phyloP scores from a whole-genome alignment of 2,888 invertebrate genomes.

The Ectobius pallidus region DNA sequence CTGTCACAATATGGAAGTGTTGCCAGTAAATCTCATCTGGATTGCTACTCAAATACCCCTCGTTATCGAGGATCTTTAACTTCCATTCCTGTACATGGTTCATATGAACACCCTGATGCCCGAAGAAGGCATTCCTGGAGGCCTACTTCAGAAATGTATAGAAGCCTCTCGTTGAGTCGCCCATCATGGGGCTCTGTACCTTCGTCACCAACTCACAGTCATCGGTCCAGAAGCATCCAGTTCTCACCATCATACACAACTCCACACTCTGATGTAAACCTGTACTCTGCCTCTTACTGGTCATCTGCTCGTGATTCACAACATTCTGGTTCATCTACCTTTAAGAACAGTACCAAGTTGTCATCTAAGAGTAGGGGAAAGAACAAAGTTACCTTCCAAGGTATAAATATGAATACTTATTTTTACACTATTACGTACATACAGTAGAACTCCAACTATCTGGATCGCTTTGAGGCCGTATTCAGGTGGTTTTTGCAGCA shows the following conservation, averaged over 20 bases:
- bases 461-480: too few species aligned
- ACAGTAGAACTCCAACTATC: too few species aligned
- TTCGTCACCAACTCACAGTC: slow-evolving; percentile 57
- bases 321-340: not conserved
- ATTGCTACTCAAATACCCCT: slow-evolving; percentile 46
- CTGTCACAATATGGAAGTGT: slow-evolving; percentile 33
- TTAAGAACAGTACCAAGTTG: slow-evolving; percentile 20
- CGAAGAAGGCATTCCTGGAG: slow-evolving; percentile 53
- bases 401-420: slow-evolving; percentile 25
- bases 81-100: slow-evolving; percentile 52
- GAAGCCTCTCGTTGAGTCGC: slow-evolving; percentile 49
- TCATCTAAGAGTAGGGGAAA: slow-evolving; percentile 49
- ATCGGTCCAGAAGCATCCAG: slow-evolving; percentile 50
- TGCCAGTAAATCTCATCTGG: slow-evolving; percentile 44
- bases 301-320: slow-evolving; percentile 22
- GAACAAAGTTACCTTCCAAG: slow-evolving; percentile 50
- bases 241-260: slow-evolving; percentile 41
- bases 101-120: slow-evolving; percentile 37
- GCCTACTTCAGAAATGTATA: slow-evolving; percentile 46
- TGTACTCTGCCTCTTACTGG: slow-evolving; percentile 33
- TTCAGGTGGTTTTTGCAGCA: too few species aligned
- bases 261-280: slow-evolving; percentile 38
- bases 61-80: slow-evolving; percentile 54
- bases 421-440: not conserved
- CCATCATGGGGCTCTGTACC: slow-evolving; percentile 59